Evolutionary conservation across 2,113 vertebrate species (phyloP).

Genomic region (Phylloscopus whistleri): DNA sequence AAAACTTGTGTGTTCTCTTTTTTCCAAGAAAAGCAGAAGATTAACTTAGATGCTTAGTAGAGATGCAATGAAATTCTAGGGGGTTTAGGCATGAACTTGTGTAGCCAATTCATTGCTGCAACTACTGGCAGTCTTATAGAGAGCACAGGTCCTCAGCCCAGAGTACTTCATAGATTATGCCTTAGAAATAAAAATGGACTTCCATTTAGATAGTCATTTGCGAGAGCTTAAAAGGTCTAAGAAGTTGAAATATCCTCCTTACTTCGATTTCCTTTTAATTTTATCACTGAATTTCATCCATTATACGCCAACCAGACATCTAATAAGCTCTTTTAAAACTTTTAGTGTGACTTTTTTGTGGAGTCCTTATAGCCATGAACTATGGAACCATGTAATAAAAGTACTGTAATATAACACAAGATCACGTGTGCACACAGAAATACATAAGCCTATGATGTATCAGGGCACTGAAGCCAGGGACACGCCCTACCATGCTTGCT

Average conservation of each 20-base stretch:
- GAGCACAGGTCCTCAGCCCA: background rate
- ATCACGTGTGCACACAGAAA: background rate
- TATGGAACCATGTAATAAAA: background rate
- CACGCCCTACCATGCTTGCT: rapidly evolving
- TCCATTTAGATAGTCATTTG: background rate
- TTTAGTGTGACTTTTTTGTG: background rate
- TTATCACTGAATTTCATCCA: background rate
- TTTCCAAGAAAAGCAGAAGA: background rate
- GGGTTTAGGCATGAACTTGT: background rate
- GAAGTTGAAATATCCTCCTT: background rate
- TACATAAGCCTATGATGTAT: background rate
- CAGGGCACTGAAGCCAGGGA: background rate
- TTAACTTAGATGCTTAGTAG: background rate
- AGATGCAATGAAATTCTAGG: background rate
- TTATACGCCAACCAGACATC: background rate
- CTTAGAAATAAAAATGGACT: background rate
- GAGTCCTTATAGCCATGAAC: background rate
- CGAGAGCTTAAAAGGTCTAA: background rate
- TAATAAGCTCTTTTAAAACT: background rate
- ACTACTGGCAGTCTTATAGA: background rate
- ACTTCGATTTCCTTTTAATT: background rate
- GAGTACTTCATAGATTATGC: background rate
- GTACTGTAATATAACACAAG: no score
- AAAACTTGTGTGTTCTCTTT: background rate
- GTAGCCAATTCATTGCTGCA: background rate